Conservation (phyloP, 2,888 invertebrate species). For the Synanthedon tipuliformis region DNA sequence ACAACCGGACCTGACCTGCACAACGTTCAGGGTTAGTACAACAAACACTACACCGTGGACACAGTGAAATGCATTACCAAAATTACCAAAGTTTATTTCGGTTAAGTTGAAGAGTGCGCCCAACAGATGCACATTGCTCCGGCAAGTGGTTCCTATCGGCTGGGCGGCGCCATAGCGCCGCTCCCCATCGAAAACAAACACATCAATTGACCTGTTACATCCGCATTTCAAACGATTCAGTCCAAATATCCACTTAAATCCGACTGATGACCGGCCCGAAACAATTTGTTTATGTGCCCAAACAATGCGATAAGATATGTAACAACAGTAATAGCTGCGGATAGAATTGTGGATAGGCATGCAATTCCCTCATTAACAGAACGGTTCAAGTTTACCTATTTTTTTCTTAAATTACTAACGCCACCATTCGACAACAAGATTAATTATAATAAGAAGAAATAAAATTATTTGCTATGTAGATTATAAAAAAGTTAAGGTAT, state of each 20-base stretch:
- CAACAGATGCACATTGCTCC: conserved; percentile 56
- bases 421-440: no score
- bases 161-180: conserved; percentile 59
- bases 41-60: conserved; percentile 23
- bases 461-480: no score
- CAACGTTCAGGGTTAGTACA: conserved; percentile 64
- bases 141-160: conserved; percentile 56
- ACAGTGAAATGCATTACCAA: conserved; percentile 24
- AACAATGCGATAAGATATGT: conserved; percentile 60
- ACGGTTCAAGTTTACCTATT: not conserved
- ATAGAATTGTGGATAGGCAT: conserved; percentile 67
- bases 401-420: not conserved
- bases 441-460: no score
- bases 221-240: conserved; percentile 38
- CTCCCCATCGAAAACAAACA: conserved; percentile 66
- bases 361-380: conserved; percentile 59
- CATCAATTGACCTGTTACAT: conserved; percentile 57
- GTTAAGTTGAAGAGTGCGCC: conserved; percentile 55
- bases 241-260: conserved; percentile 10
- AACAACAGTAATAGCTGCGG: conserved; percentile 52
- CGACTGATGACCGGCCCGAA: conserved; percentile 33
- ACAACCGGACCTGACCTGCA: conserved; percentile 58
- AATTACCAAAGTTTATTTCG: conserved; percentile 50
- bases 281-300: conserved; percentile 53
- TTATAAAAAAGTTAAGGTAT: no score